phyloP scores from a whole-genome alignment of 2,113 vertebrate species.

The Cyanistes caeruleus region DNA sequence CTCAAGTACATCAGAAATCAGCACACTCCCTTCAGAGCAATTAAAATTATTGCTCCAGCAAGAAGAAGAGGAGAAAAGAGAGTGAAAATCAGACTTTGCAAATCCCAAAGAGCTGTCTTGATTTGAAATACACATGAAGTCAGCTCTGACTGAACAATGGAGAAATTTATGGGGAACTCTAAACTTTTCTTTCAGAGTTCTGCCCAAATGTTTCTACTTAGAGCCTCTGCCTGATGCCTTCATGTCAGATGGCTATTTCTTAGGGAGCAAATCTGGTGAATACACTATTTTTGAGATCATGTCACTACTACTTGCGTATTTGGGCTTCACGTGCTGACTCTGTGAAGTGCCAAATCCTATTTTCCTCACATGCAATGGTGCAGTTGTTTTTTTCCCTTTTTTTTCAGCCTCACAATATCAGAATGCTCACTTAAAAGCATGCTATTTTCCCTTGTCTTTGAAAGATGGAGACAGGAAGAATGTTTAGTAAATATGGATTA shows the following conservation, averaged over 20 bases:
- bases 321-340: not conserved
- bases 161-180: not conserved
- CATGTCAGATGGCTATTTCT: not conserved
- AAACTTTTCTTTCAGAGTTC: not conserved
- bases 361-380: rapidly evolving
- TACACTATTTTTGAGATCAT: not conserved
- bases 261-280: not conserved
- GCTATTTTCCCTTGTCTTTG: not conserved
- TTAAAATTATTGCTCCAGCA: not conserved
- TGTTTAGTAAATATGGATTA: not conserved
- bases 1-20: not conserved
- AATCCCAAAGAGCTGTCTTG: not conserved
- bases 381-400: not conserved
- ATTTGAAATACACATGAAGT: not conserved
- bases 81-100: not conserved
- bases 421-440: not conserved
- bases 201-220: not conserved
- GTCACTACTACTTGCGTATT: not conserved
- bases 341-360: not conserved
- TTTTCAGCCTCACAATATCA: not conserved
- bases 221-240: not conserved
- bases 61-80: not conserved
- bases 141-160: not conserved
- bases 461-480: not conserved
- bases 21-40: not conserved